Conservation (phyloP, 2,113 vertebrate genomes). For the Callocephalon fimbriatum region DNA sequence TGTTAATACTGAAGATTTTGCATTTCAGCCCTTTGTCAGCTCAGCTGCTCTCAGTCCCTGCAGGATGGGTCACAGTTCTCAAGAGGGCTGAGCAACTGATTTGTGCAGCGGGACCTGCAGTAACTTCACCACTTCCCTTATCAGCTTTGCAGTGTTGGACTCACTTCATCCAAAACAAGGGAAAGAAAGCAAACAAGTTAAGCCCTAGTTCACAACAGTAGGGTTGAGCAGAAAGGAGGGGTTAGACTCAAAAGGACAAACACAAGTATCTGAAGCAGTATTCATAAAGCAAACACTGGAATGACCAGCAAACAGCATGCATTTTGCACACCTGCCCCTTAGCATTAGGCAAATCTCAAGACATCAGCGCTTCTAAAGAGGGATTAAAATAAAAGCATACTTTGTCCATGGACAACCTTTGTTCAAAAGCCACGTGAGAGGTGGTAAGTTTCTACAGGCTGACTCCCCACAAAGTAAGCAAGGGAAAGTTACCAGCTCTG, state of each 20-base stretch:
- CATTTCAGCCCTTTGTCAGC: not conserved
- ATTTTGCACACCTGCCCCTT: not conserved
- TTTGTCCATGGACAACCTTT: not conserved
- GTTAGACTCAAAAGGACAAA: not conserved
- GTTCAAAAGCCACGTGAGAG: not conserved
- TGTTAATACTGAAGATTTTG: not conserved
- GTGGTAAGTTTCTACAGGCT: not conserved
- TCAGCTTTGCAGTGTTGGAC: not conserved
- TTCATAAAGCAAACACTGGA: not conserved
- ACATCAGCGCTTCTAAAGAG: not conserved
- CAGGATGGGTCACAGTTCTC: not conserved
- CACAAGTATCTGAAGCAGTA: not conserved
- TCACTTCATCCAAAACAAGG: not conserved
- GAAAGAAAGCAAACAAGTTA: not conserved
- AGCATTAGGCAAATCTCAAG: not conserved
- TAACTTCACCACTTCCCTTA: not conserved
- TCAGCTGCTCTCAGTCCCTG: not conserved
- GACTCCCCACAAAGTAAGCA: not conserved
- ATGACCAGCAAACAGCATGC: not conserved
- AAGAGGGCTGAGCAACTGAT: not conserved
- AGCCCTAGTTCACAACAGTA: not conserved
- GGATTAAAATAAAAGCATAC: slow-evolving; percentile 3
- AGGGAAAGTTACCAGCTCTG: slow-evolving; percentile 9
- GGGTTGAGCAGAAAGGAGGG: not conserved
- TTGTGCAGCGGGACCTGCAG: not conserved